Percentiles rank a stretch among this genome's conserved stretches.
Evolutionary conservation across 2,113 vertebrate species (phyloP).

Genomic region (Mesocricetus auratus): DNA sequence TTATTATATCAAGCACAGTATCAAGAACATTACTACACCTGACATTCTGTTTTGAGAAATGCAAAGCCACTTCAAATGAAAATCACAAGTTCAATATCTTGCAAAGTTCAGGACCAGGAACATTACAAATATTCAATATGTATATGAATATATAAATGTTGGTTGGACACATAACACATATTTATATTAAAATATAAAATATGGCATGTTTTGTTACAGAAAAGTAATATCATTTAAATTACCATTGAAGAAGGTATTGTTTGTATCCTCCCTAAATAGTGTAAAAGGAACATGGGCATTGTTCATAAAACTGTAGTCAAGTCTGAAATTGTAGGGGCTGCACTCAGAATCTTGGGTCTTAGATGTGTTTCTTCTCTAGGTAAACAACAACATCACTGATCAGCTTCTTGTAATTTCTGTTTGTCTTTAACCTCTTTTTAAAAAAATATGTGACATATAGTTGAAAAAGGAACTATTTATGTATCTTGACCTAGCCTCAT

Average conservation of each 20-base stretch:
- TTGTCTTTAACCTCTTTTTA: background rate
- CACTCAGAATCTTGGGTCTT: fast-evolving
- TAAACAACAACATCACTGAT: background rate
- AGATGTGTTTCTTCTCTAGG: too few relatives aligned
- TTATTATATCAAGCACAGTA: background rate
- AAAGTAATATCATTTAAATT: background rate
- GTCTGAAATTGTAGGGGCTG: background rate
- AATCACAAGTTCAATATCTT: background rate
- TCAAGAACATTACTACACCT: background rate
- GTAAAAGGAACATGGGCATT: background rate
- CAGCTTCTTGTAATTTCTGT: background rate
- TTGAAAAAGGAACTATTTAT: background rate
- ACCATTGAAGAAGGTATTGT: background rate
- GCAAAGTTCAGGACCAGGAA: background rate
- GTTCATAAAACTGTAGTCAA: background rate
- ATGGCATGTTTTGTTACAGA: background rate
- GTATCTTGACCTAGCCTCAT: background rate
- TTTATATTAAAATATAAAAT: background rate
- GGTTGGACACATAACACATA: fast-evolving
- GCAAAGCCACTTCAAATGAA: background rate
- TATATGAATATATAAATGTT: too few relatives aligned
- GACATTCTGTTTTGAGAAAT: background rate
- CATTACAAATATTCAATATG: background rate
- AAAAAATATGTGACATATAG: background rate
- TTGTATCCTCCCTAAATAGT: background rate